Evolutionary conservation across 2,888 invertebrate genomes (phyloP), one percentile per base, ranked within the genome.

Genomic region (Penaeus monodon): DNA sequence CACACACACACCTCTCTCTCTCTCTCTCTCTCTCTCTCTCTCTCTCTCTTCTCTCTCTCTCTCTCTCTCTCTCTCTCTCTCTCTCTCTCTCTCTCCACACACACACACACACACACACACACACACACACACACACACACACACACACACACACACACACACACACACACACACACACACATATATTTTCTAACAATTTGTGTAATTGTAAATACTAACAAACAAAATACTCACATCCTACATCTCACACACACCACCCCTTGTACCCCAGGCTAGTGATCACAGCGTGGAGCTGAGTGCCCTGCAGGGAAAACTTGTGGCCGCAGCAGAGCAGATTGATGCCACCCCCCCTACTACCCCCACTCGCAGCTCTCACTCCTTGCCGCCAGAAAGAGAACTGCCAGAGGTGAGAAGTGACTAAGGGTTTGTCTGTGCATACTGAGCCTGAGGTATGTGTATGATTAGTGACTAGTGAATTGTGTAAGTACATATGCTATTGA

Each of bases 281-380:
- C 88, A 89, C 65, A 89, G 89, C 74, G 84, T 89, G 24, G 89
- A 89, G 79, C 79, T 89, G 38, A 88, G 88, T 38, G 85, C 88
- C 20, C 86, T 89, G 17, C 88, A 88, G 66, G 89, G 82, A 14
- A 89, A 89, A 44, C 82, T 89, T 7, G 73, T 88, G 29, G 86
- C 89, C 33, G 89, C 89, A 4, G 81, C 81, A 10, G 89, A 89
- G 64, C 86, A 88, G 63, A 73, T 89, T 38, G 89, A 89, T 65
- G 65, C 86, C 38, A 86, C 89, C 12, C 88, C 89, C 1, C 88
- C 88, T 49, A 86, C 85, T 63, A 82, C 86, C 22, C 89, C 89
- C 38, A 83, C 88, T 14, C 80, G 83, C 38, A 79, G 78, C 74
- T 74, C 89, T 20, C 82, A 82, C 38, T 81, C 82, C 44, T n/a